Evolutionary conservation across 2,888 invertebrate genomes (phyloP), one percentile per base, ranked within the genome.

Genomic region (Tipula confusa): DNA sequence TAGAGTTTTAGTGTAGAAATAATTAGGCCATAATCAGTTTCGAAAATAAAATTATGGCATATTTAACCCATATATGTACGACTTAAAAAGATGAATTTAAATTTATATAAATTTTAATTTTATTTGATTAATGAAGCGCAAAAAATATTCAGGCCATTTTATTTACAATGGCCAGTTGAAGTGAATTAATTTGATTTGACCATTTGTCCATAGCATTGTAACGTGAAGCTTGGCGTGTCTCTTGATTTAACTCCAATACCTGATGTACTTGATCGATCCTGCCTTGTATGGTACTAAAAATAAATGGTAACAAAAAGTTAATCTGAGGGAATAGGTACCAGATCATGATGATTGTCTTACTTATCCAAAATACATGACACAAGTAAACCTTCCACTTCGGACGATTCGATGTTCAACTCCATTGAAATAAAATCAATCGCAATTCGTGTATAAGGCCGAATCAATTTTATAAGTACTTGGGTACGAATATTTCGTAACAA

Each of bases 341-440:
- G 48, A 84, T 31, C 18, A 84, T 64, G 36, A 82, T 82, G 28
- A n/a, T 9, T 28, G 83, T 92, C 94, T 92, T 90, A 97, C 96
- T 95, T 97, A 91, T 99, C 99, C 87, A 99, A 92, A 89, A 99
- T 99, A 90, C 99, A 98, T 28, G 98, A 98, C 81, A 99, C 98
- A 85, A 99, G 90, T 83, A 99, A 91, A 90, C 96, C 97, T 90
- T 98, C 98, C 24, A 99, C 98, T 91, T 99, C 99, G 85, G 93
- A 93, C 84, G 95, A 96, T 88, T 97, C 97, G 86, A 97, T 97
- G 88, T 97, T 97, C 83, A 97, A 91, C 89, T 97, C 97, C 89
- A 95, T 96, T 43, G 99, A 98, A 88, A 99, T 98, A 89, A 98
- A 99, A 4, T 97, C 97, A 89, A 99, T 98, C 88, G 98, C 97